phyloP scores from a whole-genome alignment of 2,113 vertebrate genomes.

The Aythya baeri region DNA sequence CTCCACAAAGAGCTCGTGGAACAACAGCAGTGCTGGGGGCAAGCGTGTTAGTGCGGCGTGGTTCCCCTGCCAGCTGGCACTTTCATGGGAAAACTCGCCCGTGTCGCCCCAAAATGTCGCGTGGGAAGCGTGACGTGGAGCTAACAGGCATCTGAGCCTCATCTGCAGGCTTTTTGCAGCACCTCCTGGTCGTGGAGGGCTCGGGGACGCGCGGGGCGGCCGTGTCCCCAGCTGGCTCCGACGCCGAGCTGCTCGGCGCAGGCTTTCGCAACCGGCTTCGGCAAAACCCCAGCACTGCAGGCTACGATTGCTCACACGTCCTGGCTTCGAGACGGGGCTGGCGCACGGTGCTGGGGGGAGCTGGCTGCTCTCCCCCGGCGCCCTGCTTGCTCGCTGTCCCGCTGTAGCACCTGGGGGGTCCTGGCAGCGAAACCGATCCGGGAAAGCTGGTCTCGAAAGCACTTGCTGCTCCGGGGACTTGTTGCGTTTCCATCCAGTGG shows the following conservation, averaged over 20 bases:
- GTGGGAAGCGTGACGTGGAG: not conserved
- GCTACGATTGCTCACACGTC: not conserved
- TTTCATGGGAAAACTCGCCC: not conserved
- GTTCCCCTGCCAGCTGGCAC: not conserved
- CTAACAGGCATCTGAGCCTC: not conserved
- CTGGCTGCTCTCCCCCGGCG: not conserved
- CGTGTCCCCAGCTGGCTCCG: not conserved
- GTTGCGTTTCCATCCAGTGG: not conserved
- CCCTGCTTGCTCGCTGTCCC: rapidly evolving
- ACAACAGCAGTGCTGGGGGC: not conserved
- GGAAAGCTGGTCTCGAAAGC: not conserved
- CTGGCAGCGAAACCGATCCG: rapidly evolving
- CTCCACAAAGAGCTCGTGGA: not conserved
- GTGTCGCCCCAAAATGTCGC: rapidly evolving
- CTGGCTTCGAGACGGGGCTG: rapidly evolving
- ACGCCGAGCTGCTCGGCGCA: not conserved
- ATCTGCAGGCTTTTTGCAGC: not conserved
- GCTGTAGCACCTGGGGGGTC: not conserved
- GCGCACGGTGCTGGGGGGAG: rapidly evolving
- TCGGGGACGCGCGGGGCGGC: no score
- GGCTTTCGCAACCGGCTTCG: not conserved
- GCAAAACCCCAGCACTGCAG: not conserved
- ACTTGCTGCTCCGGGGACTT: not conserved
- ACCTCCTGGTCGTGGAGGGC: not conserved
- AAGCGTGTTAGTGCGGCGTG: not conserved